These are phyloP conservation scores for Drosophila willistoni DNA, from an alignment of 1,140 invertebrate genomes.

Conservation along the genomic window DNA sequence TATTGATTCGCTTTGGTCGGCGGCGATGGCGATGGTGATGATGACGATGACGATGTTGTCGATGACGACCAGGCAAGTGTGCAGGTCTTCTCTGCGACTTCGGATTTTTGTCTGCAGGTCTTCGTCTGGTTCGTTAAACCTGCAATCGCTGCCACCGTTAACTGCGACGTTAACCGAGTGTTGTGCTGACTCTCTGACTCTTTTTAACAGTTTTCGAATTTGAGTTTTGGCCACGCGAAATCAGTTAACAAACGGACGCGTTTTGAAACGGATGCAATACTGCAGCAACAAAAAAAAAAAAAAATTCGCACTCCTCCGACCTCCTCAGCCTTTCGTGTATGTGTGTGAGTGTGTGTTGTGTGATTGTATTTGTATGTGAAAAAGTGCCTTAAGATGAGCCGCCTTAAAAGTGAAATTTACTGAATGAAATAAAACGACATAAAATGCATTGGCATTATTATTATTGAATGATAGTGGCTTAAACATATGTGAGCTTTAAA, in stretches of 20 bases:
- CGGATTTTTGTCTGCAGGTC: neutral
- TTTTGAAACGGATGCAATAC: conserved; percentile 75
- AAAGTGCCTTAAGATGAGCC: conserved; percentile 49
- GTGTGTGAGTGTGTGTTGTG: neutral
- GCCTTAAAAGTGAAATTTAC: conserved; percentile 80
- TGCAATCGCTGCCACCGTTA: conserved; percentile 40
- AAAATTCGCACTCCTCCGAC: conserved; percentile 3
- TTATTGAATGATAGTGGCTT: conserved; percentile 46
- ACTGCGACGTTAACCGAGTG: conserved; percentile 8
- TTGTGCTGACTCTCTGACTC: conserved; percentile 30
- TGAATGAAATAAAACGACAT: conserved; percentile 64
- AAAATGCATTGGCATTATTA: conserved; percentile 44
- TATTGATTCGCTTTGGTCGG: conserved; percentile 71
- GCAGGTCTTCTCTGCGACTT: conserved; percentile 38
- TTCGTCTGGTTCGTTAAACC: conserved; percentile 68
- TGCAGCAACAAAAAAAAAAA: conserved; percentile 16
- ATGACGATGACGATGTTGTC: conserved; percentile 22
- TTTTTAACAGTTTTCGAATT: conserved; percentile 71
- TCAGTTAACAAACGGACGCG: conserved; percentile 83
- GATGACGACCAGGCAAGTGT: conserved; percentile 54
- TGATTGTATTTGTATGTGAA: conserved; percentile 16
- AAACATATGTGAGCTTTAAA: conserved; percentile 1
- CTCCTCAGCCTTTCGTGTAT: neutral
- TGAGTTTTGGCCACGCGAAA: conserved; percentile 78
- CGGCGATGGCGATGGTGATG: conserved; percentile 23